A percentile compares a stretch with the other conserved stretches of the same genome.
phyloP scores from a whole-genome alignment of 2,797 vertebrate species.

The Rhadinocentrus ornatus region DNA sequence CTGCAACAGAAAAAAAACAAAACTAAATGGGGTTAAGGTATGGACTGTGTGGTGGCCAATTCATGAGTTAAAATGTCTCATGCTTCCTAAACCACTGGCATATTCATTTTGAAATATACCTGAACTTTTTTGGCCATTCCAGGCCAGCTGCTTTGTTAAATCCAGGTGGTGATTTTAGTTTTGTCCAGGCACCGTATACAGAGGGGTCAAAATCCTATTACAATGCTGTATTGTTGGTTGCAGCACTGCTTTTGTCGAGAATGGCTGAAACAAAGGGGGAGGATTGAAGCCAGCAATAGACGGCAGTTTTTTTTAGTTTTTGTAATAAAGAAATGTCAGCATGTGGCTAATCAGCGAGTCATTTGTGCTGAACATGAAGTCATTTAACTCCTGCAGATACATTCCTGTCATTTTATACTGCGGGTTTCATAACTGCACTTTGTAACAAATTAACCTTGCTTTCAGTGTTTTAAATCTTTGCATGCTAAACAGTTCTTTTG shows the following conservation, averaged over 20 bases:
- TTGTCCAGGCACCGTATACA: conserved; percentile 1
- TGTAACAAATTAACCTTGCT: conserved; percentile 30
- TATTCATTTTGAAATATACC: neutral
- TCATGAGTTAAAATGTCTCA: neutral
- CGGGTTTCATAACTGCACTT: conserved; percentile 29
- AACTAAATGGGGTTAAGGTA: neutral
- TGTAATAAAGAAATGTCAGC: conserved; percentile 41
- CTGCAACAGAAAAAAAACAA: neutral
- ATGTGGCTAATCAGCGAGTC: conserved; percentile 49
- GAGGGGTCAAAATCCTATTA: conserved; percentile 16
- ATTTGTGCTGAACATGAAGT: conserved; percentile 47
- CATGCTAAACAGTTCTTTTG: conserved; percentile 20
- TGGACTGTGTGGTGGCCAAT: neutral
- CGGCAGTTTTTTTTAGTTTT: conserved; percentile 25
- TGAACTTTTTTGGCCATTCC: neutral
- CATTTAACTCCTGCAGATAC: conserved; percentile 44
- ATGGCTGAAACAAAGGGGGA: conserved; percentile 1
- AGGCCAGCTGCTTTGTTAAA: neutral
- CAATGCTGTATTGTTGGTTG: conserved; percentile 1
- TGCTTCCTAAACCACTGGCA: neutral
- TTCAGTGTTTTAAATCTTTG: conserved; percentile 17
- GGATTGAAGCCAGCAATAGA: neutral
- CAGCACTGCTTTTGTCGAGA: conserved; percentile 8
- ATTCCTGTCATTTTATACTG: conserved; percentile 32
- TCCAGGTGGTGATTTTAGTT: neutral